phyloP scores from a whole-genome alignment of 2,888 invertebrate genomes.

The Tipula vernalis region DNA sequence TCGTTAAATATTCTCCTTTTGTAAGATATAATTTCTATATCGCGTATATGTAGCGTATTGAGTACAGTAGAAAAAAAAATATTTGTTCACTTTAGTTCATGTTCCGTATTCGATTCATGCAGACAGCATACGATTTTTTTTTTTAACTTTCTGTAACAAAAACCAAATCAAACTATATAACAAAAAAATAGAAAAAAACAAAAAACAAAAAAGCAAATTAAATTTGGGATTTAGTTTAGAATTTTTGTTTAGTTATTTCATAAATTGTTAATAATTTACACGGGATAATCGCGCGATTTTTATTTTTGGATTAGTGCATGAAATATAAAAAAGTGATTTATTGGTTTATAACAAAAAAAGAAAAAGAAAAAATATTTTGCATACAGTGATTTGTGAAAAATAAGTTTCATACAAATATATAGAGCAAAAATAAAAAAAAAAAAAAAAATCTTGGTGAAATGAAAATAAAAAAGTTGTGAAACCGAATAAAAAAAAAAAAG shows the following conservation, averaged over 20 bases:
- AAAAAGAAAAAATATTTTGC: not conserved
- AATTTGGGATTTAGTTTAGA: not conserved
- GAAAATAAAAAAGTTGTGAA: not conserved
- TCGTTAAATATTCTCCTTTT: not conserved
- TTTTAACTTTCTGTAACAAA: not conserved
- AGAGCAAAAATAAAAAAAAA: not conserved
- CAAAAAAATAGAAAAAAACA: not conserved
- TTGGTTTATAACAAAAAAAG: not conserved
- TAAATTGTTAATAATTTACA: not conserved
- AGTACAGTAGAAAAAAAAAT: not conserved
- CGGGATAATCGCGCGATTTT: not conserved
- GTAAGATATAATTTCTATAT: not conserved
- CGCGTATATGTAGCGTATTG: not conserved
- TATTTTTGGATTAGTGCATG: not conserved
- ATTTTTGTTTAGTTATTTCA: not conserved
- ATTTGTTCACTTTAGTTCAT: not conserved
- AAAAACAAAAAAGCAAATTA: no score
- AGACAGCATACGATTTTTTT: not conserved
- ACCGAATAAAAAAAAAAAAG: not conserved
- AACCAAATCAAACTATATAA: not conserved
- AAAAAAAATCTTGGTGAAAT: not conserved
- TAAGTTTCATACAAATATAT: not conserved
- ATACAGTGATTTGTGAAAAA: not conserved
- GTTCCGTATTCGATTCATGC: constrained; percentile 4
- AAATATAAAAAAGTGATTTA: not conserved